Evolutionary conservation across 2,113 vertebrate genomes (phyloP).

Genomic region (Passerina amoena): DNA sequence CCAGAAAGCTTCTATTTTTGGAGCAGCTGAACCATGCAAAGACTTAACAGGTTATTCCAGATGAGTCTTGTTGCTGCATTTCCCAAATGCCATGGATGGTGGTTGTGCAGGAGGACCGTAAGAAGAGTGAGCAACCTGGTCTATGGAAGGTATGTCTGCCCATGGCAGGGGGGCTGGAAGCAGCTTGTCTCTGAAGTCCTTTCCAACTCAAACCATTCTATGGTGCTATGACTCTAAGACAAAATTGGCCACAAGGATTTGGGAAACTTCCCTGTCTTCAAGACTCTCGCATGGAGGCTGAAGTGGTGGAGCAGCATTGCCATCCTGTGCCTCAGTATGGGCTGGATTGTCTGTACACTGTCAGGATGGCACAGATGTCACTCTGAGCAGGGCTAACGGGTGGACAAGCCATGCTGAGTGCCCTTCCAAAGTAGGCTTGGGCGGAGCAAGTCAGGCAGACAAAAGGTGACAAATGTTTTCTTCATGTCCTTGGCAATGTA

Average conservation of each 20-base stretch:
- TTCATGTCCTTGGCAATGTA: not conserved
- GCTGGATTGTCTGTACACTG: not conserved
- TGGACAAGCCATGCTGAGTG: not conserved
- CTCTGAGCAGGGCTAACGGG: not conserved
- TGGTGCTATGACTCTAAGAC: not conserved
- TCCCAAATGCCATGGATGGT: not conserved
- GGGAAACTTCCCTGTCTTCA: not conserved
- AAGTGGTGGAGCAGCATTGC: not conserved
- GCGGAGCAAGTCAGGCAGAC: not conserved
- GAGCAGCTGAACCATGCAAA: not conserved
- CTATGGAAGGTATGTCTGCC: not conserved
- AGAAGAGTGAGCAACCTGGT: not conserved
- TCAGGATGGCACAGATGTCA: not conserved
- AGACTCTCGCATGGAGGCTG: not conserved
- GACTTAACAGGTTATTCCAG: not conserved
- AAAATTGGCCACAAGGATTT: not conserved
- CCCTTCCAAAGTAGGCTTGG: not conserved
- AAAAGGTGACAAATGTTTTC: not conserved
- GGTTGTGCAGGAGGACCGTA: not conserved
- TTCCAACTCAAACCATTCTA: not conserved
- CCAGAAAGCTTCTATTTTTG: slow-evolving; percentile 29
- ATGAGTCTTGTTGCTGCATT: not conserved
- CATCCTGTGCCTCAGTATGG: fast-evolving
- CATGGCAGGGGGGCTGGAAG: not conserved
- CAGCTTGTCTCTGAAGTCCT: not conserved